phyloP scores from a whole-genome alignment of 2,888 invertebrate species.

The Amphiduros pacificus region DNA sequence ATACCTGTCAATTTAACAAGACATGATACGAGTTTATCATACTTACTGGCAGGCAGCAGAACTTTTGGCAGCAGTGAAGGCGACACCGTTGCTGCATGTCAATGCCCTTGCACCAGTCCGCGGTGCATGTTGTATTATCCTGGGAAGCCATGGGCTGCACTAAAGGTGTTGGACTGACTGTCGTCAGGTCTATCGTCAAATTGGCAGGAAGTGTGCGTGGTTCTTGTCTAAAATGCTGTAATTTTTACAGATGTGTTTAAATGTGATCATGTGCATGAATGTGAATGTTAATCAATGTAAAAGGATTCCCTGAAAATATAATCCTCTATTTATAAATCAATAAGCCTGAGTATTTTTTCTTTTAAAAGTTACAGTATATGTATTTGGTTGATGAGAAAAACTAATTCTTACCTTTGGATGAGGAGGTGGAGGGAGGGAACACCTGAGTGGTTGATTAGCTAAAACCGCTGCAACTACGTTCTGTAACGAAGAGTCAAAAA shows the following conservation, averaged over 20 bases:
- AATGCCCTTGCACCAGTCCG: slow-evolving; percentile 12
- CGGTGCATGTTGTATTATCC: slow-evolving; percentile 5
- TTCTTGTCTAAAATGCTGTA: slow-evolving; percentile 17
- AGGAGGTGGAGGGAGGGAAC: slow-evolving; percentile 16
- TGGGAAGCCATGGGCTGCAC: not conserved
- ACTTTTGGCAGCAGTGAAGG: slow-evolving; percentile 12
- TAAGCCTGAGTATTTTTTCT: no score
- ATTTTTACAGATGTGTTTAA: no score
- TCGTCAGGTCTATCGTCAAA: slow-evolving; percentile 10
- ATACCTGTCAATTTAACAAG: no score
- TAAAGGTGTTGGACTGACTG: not conserved
- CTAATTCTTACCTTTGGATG: slow-evolving; percentile 12
- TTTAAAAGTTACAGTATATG: no score
- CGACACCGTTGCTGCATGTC: slow-evolving; percentile 6
- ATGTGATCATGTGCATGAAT: no score
- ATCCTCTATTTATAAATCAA: no score
- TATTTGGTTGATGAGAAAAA: no score
- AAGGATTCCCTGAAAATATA: no score
- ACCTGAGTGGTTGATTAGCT: slow-evolving; percentile 17
- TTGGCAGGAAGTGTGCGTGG: slow-evolving; percentile 14
- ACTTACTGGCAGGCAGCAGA: slow-evolving; percentile 15
- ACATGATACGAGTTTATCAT: no score
- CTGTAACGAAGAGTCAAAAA: slow-evolving; percentile 2
- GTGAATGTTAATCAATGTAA: no score
- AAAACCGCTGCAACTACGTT: slow-evolving; percentile 16